Conservation (phyloP, 2,797 vertebrate species). For the Artibeus jamaicensis region DNA sequence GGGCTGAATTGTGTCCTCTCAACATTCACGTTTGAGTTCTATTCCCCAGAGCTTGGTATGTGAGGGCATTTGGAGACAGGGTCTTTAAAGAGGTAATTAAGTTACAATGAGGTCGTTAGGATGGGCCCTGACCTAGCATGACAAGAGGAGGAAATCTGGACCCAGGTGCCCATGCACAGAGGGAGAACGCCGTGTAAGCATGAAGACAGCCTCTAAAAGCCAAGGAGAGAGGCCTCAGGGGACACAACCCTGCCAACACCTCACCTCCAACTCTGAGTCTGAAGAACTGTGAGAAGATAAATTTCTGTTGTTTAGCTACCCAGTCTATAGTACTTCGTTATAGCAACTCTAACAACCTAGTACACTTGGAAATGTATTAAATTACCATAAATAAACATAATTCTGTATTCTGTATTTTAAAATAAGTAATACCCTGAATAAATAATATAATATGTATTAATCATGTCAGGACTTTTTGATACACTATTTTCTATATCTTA, state of each 20-base stretch:
- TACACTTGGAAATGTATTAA: not conserved
- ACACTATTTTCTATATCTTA: not conserved
- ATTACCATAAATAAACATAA: not conserved
- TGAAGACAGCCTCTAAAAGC: not conserved
- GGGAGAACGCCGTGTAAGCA: not conserved
- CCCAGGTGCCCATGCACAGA: not conserved
- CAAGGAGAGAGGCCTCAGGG: not conserved
- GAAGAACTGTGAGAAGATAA: not conserved
- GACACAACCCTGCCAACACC: not conserved
- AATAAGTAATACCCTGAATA: not conserved
- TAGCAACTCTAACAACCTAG: not conserved
- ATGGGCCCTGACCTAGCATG: not conserved
- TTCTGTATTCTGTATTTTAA: conserved; percentile 16
- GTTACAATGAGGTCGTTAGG: not conserved
- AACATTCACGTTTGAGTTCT: not conserved
- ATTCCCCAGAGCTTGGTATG: not conserved
- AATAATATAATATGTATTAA: not conserved
- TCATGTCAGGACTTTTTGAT: not conserved
- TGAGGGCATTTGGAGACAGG: not conserved
- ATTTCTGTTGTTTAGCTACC: not conserved
- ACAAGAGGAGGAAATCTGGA: not conserved
- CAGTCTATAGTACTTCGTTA: not conserved
- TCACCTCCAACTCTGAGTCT: not conserved
- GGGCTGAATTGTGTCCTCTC: not conserved
- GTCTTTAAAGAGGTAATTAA: not conserved